Conservation (phyloP, 2,888 invertebrate species). For the Cenopis cana region DNA sequence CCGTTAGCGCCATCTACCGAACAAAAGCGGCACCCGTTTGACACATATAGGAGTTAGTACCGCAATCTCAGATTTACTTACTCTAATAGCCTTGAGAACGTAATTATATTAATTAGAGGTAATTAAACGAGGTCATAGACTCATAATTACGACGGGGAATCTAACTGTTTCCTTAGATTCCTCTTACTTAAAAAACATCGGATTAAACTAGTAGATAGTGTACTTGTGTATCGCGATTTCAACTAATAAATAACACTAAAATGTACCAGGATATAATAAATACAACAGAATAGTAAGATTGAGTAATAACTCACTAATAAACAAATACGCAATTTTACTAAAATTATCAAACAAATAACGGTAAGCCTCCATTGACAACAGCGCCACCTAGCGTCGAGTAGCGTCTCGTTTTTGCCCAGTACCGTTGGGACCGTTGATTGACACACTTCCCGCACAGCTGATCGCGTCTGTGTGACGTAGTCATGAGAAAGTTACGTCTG, state of each 20-base stretch:
- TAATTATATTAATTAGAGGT: constrained; percentile 58
- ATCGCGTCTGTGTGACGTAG: constrained; percentile 61
- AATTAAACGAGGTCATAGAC: constrained; percentile 49
- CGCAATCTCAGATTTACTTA: constrained; percentile 53
- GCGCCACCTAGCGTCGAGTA: constrained; percentile 74
- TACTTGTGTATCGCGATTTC: constrained; percentile 49
- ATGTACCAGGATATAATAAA: neutral
- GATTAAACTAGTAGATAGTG: too few species aligned
- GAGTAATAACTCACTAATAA: neutral
- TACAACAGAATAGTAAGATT: neutral
- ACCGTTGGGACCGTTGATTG: constrained; percentile 70
- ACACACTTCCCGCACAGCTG: constrained; percentile 81
- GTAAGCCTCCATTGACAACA: constrained; percentile 44
- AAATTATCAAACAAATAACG: constrained; percentile 5
- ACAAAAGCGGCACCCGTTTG: constrained; percentile 59
- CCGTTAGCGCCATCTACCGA: constrained; percentile 64
- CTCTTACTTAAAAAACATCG: neutral
- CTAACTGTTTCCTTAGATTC: constrained; percentile 36
- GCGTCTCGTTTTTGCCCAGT: constrained; percentile 51
- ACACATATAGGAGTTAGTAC: constrained; percentile 61
- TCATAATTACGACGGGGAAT: constrained; percentile 58
- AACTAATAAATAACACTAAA: constrained; percentile 51
- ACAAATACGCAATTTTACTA: constrained; percentile 5
- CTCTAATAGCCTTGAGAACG: constrained; percentile 35
- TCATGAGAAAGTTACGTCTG: constrained; percentile 55